Evolutionary conservation across 2,113 vertebrate species (phyloP).

Genomic region (Cathartes aura): DNA sequence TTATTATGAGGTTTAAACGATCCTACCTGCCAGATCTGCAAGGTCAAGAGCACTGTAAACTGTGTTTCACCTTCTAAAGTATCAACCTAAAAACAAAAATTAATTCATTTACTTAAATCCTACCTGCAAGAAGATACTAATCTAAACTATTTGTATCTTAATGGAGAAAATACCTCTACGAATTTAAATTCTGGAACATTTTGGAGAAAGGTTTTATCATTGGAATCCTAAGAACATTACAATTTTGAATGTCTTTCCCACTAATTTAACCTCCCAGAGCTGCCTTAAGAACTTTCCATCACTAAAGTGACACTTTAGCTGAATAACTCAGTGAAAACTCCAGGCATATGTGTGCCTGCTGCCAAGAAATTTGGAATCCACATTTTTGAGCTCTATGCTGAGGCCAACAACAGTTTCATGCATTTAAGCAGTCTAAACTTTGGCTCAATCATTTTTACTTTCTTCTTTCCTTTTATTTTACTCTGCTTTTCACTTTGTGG

Average conservation of each 20-base stretch:
- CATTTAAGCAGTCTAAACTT: not conserved
- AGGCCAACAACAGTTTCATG: not conserved
- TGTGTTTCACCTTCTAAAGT: slow-evolving; percentile 51
- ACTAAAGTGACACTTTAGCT: not conserved
- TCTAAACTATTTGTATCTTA: not conserved
- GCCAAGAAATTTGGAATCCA: not conserved
- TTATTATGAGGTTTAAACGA: slow-evolving; percentile 27
- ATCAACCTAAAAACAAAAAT: slow-evolving; percentile 36
- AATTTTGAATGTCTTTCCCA: not conserved
- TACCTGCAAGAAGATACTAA: not conserved
- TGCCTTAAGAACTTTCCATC: not conserved
- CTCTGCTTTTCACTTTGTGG: not conserved
- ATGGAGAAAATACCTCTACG: not conserved
- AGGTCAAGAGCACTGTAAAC: slow-evolving; percentile 53
- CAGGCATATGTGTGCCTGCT: not conserved
- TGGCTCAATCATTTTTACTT: not conserved
- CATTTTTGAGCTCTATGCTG: not conserved
- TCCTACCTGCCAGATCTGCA: slow-evolving; percentile 47
- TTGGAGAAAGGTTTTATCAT: not conserved
- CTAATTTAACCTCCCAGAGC: not conserved
- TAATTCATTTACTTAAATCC: slow-evolving; percentile 20
- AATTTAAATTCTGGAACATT: not conserved
- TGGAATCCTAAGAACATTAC: not conserved
- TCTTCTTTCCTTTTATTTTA: not conserved
- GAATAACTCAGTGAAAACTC: not conserved